These are phyloP conservation scores for Apoda limacodes DNA, from an alignment of 2,888 invertebrate genomes.

Conservation along the genomic window DNA sequence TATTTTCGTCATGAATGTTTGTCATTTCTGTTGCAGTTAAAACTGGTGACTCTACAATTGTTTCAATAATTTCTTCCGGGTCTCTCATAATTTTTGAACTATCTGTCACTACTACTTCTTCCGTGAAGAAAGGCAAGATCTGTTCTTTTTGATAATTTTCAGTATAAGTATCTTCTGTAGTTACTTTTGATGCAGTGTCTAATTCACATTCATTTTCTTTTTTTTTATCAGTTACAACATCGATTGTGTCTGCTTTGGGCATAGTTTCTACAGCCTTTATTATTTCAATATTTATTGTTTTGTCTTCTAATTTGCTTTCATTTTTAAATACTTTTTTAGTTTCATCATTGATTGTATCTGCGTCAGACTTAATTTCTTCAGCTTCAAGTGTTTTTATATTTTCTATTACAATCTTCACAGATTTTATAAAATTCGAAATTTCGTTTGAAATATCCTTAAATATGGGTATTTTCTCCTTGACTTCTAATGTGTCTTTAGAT, in stretches of 20 bases:
- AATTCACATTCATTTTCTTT: conserved; percentile 14
- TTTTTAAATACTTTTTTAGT: conserved; percentile 11
- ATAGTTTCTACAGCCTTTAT: too few relatives aligned
- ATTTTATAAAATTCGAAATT: conserved; percentile 21
- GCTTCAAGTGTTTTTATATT: too few relatives aligned
- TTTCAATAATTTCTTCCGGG: too few relatives aligned
- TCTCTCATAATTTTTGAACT: too few relatives aligned
- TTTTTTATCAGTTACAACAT: conserved; percentile 15
- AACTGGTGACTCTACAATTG: too few relatives aligned
- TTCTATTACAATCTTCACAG: too few relatives aligned
- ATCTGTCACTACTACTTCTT: too few relatives aligned
- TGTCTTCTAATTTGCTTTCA: conserved; percentile 20
- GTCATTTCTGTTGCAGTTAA: too few relatives aligned
- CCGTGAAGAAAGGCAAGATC: too few relatives aligned
- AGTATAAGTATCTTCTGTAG: conserved; percentile 7
- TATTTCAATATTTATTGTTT: conserved; percentile 17
- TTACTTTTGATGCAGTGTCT: conserved; percentile 2
- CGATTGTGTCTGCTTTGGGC: too few relatives aligned
- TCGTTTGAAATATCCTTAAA: conserved; percentile 35
- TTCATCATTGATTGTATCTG: conserved; percentile 19
- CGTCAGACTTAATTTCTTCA: conserved; percentile 15
- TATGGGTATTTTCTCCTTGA: conserved; percentile 55
- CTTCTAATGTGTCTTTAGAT: conserved; percentile 37
- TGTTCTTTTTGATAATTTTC: conserved; percentile 15
- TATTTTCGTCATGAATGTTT: too few relatives aligned